Conservation (phyloP, 1,140 invertebrate genomes). For the Eufriesea mexicana region DNA sequence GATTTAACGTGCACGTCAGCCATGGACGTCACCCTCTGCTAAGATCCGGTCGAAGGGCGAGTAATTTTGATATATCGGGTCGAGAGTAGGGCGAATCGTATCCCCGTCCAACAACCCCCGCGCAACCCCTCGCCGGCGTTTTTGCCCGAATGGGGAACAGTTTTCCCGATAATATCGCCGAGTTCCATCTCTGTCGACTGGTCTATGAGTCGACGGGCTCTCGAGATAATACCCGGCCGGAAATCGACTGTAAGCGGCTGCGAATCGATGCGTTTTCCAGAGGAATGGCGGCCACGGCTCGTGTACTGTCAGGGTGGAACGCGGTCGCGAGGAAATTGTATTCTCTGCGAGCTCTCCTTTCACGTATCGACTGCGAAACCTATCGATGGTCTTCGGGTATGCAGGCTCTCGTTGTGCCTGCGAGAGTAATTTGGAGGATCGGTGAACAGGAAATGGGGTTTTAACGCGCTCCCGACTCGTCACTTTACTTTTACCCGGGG, state of each 20-base stretch:
- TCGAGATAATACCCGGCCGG: slow-evolving; percentile 60
- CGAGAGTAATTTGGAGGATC: not conserved
- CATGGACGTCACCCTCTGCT: not conserved
- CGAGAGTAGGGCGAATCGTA: not conserved
- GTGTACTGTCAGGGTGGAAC: not conserved
- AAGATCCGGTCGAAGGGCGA: slow-evolving; percentile 39
- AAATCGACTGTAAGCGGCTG: slow-evolving; percentile 59
- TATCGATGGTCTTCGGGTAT: too few species aligned
- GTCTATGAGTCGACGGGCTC: not conserved
- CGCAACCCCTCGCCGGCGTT: not conserved
- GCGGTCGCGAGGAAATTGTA: slow-evolving; percentile 23
- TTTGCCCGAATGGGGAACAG: slow-evolving; percentile 9
- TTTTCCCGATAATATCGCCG: slow-evolving; percentile 69
- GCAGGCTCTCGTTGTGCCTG: too few species aligned
- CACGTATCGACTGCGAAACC: slow-evolving; percentile 1
- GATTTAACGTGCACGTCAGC: slow-evolving; percentile 58
- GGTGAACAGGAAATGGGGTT: not conserved
- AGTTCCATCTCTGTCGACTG: not conserved
- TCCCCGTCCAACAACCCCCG: not conserved
- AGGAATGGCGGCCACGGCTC: slow-evolving; percentile 13
- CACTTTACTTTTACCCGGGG: too few species aligned
- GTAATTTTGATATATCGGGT: slow-evolving; percentile 77
- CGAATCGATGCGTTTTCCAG: slow-evolving; percentile 32
- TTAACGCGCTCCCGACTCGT: too few species aligned
- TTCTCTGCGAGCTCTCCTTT: slow-evolving; percentile 30